phyloP scores from a whole-genome alignment of 2,797 vertebrate genomes.

The Peromyscus melanophrys region DNA sequence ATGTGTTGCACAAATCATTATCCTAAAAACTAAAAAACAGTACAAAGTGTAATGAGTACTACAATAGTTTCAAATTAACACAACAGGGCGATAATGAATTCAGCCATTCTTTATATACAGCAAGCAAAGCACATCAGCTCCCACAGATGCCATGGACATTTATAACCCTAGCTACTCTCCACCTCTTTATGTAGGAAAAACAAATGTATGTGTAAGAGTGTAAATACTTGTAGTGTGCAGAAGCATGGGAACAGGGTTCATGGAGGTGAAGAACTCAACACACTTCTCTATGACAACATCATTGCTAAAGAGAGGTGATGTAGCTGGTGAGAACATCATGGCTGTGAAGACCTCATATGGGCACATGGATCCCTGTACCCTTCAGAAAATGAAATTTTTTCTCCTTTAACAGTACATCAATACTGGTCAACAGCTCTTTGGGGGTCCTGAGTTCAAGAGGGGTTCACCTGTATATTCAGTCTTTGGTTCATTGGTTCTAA shows the following conservation, averaged over 20 bases:
- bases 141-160: neutral
- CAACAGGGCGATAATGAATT: neutral
- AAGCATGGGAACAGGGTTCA: constrained; percentile 84
- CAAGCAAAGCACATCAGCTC: neutral
- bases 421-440: neutral
- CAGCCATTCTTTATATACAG: neutral
- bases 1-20: constrained; percentile 30
- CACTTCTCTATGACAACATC: constrained; percentile 69
- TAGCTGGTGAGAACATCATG: constrained; percentile 73
- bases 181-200: constrained; percentile 79
- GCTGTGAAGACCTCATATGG: constrained; percentile 56
- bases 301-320: constrained; percentile 79
- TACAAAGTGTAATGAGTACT: neutral
- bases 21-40: too few species aligned
- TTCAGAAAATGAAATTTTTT: constrained; percentile 14
- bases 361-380: constrained; percentile 12
- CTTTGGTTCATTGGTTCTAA: constrained; percentile 37
- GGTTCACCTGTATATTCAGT: neutral
- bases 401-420: constrained; percentile 44
- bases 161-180: neutral
- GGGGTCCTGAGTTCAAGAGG: constrained; percentile 56
- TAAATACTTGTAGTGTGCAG: constrained; percentile 81
- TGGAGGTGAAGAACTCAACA: constrained; percentile 82
- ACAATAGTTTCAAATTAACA: constrained; percentile 59
- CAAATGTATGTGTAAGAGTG: constrained; percentile 79